Percentiles rank a stretch among this genome's conserved stretches.
These are phyloP conservation scores for Meiosimyza decipiens DNA, from an alignment of 2,888 invertebrate genomes.

Conservation along the genomic window DNA sequence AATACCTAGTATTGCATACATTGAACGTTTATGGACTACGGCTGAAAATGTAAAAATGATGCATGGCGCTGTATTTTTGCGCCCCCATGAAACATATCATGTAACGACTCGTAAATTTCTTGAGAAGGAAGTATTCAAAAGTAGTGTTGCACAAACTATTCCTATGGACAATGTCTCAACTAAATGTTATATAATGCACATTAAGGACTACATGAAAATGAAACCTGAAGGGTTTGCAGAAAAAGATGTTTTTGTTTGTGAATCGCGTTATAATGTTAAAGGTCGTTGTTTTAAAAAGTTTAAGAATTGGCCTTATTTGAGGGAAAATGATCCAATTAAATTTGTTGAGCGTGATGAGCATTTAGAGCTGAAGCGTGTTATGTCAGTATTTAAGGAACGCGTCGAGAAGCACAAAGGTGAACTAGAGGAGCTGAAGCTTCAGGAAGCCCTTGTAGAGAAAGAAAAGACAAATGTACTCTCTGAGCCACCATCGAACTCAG, in stretches of 20 bases:
- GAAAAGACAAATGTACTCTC: conserved; percentile 88
- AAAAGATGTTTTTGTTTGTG: conserved; percentile 96
- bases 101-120: conserved; percentile 94
- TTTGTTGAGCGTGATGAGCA: conserved; percentile 78
- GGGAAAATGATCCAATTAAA: conserved; percentile 73
- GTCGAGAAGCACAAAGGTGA: conserved; percentile 92
- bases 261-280: conserved; percentile 90
- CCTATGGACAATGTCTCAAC: conserved; percentile 88
- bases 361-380: conserved; percentile 85
- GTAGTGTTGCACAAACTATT: conserved; percentile 86
- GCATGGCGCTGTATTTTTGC: conserved; percentile 89
- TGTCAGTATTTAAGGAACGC: conserved; percentile 92
- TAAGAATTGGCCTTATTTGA: conserved; percentile 76
- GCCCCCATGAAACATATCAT: conserved; percentile 97
- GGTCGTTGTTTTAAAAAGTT: conserved; percentile 94
- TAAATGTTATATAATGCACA: conserved; percentile 92
- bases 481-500: conserved; percentile 73
- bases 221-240: conserved; percentile 88
- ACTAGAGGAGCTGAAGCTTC: conserved; percentile 83
- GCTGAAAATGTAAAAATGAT: conserved; percentile 85
- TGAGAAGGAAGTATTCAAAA: conserved; percentile 95
- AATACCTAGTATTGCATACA: conserved; percentile 82
- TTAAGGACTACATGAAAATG: conserved; percentile 92
- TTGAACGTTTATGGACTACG: conserved; percentile 91
- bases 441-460: conserved; percentile 85